A percentile compares a stretch with the other conserved stretches of the same genome.
phyloP scores from a whole-genome alignment of 2,113 vertebrate species.

The Eonycteris spelaea region DNA sequence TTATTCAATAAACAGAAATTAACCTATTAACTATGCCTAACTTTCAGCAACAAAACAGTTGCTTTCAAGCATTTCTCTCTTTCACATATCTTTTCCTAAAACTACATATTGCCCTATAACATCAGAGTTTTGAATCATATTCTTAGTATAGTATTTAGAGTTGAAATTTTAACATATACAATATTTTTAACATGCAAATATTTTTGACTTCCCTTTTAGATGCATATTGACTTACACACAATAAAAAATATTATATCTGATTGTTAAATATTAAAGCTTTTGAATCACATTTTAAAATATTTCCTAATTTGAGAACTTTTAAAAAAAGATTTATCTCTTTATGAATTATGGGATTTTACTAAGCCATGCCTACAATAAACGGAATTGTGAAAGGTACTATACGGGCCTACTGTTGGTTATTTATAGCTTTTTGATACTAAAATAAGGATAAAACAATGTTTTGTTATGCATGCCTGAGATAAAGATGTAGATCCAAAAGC shows the following conservation, averaged over 20 bases:
- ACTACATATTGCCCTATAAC: conserved; percentile 75
- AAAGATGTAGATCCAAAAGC: conserved; percentile 60
- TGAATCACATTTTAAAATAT: conserved; percentile 48
- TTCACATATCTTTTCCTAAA: conserved; percentile 79
- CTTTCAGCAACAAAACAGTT: conserved; percentile 83
- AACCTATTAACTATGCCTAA: conserved; percentile 87
- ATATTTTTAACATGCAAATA: neutral
- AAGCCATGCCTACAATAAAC: neutral
- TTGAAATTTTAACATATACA: conserved; percentile 55
- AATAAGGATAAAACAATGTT: conserved; percentile 8
- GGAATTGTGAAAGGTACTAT: neutral
- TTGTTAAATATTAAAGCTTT: conserved; percentile 57
- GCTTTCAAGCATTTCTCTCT: conserved; percentile 80
- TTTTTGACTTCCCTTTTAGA: conserved; percentile 61
- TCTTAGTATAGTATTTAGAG: conserved; percentile 65
- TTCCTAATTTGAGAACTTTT: conserved; percentile 34
- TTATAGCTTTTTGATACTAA: conserved; percentile 37
- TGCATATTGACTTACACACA: conserved; percentile 42
- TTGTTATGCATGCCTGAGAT: conserved; percentile 53
- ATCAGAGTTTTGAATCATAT: conserved; percentile 73
- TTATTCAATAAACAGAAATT: conserved; percentile 90
- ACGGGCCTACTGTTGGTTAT: neutral
- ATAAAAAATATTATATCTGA: conserved; percentile 33
- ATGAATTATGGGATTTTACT: neutral
- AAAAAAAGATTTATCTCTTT: neutral